These are phyloP conservation scores for Zelleria hepariella DNA, from an alignment of 2,888 invertebrate species.

Conservation along the genomic window DNA sequence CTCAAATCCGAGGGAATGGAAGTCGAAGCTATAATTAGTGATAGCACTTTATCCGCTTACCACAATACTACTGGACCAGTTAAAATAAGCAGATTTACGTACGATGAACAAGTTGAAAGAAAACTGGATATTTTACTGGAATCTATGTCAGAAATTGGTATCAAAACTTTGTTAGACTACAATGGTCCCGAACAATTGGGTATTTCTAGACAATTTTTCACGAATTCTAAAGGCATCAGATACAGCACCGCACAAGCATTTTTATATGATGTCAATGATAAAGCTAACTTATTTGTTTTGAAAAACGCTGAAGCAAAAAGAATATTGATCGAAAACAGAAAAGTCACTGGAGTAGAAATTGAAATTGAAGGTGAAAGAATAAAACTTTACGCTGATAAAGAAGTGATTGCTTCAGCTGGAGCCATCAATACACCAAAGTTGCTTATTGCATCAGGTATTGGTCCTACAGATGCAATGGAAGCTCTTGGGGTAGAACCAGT, in stretches of 20 bases:
- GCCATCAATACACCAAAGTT: slow-evolving; percentile 8
- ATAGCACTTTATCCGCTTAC: not conserved
- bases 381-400: slow-evolving; percentile 6
- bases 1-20: not conserved
- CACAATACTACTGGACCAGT: not conserved
- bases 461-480: slow-evolving; percentile 5
- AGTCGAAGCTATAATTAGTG: not conserved
- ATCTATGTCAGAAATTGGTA: not conserved
- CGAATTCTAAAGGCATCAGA: not conserved
- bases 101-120: not conserved
- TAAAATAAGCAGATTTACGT: not conserved
- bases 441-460: slow-evolving; percentile 11
- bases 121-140: not conserved
- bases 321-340: slow-evolving; percentile 1
- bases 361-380: not conserved
- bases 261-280: not conserved
- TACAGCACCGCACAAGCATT: slow-evolving; percentile 2
- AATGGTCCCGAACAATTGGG: slow-evolving; percentile 5
- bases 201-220: not conserved
- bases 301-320: slow-evolving; percentile 5
- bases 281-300: slow-evolving; percentile 16
- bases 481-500: slow-evolving; percentile 3
- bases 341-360: slow-evolving; percentile 6
- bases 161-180: not conserved
- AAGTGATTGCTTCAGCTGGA: slow-evolving; percentile 8